phyloP scores from a whole-genome alignment of 2,113 vertebrate genomes.

The Maccullochella peelii region DNA sequence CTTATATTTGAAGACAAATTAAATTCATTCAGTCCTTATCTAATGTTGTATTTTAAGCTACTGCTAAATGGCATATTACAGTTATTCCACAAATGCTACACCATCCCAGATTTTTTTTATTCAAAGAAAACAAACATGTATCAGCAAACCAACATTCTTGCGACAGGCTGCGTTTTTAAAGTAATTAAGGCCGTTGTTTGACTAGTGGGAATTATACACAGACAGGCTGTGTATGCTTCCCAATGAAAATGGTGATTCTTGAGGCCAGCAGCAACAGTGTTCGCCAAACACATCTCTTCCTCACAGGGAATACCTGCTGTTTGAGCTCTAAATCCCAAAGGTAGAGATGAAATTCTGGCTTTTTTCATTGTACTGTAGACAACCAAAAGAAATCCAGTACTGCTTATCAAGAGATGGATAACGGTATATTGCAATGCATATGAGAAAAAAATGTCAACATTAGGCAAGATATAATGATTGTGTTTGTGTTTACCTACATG shows the following conservation, averaged over 20 bases:
- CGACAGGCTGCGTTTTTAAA: constrained; percentile 53
- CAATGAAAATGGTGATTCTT: constrained; percentile 72
- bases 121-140: constrained; percentile 31
- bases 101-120: constrained; percentile 2
- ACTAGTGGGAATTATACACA: constrained; percentile 63
- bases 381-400: not conserved
- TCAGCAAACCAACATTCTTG: constrained; percentile 63
- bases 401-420: constrained; percentile 7
- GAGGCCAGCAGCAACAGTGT: constrained; percentile 30
- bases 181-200: constrained; percentile 76
- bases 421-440: not conserved
- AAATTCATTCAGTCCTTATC: constrained; percentile 45
- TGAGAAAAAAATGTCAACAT: constrained; percentile 12
- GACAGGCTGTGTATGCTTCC: constrained; percentile 55
- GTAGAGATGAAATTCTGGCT: constrained; percentile 1
- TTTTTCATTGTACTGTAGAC: constrained; percentile 9
- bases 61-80: constrained; percentile 24
- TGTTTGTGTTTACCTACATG: constrained; percentile 44
- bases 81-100: constrained; percentile 22
- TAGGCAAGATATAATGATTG: constrained; percentile 10
- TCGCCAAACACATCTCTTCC: constrained; percentile 40
- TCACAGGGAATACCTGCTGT: constrained; percentile 38
- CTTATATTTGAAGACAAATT: constrained; percentile 38
- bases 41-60: constrained; percentile 38
- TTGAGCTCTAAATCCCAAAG: constrained; percentile 37